A percentile compares a stretch with the other conserved stretches of the same genome.
phyloP scores from a whole-genome alignment of 1,140 invertebrate genomes.

The Dolichoris vasculosae region DNA sequence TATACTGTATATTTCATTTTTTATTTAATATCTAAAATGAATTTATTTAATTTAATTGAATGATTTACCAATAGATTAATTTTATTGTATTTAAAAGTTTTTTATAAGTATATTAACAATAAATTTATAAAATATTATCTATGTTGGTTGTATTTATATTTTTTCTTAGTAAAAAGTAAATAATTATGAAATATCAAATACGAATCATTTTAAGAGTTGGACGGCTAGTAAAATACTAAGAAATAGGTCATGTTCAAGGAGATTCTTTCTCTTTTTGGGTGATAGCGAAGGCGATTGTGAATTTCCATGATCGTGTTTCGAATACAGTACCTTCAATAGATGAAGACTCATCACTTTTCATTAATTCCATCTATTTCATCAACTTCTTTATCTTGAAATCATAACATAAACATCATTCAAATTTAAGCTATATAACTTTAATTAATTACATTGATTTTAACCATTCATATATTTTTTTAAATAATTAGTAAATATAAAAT shows the following conservation, averaged over 20 bases:
- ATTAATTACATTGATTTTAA: not conserved
- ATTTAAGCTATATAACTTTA: not conserved
- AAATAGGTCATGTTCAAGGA: constrained; percentile 32
- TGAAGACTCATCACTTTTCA: not conserved
- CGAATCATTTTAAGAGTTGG: not conserved
- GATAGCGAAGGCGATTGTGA: constrained; percentile 10
- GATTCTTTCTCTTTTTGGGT: constrained; percentile 24
- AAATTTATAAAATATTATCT: too few relatives aligned
- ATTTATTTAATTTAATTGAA: too few relatives aligned
- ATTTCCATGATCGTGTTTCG: constrained; percentile 10
- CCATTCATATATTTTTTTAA: not conserved
- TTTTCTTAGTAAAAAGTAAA: not conserved
- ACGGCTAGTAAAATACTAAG: not conserved
- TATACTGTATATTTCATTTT: too few relatives aligned
- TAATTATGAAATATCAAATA: not conserved
- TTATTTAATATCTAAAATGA: too few relatives aligned
- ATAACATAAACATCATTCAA: not conserved
- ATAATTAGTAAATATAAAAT: too few relatives aligned
- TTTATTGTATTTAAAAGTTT: too few relatives aligned
- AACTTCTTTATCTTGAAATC: constrained; percentile 2
- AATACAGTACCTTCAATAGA: constrained; percentile 1
- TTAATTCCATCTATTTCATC: too few relatives aligned
- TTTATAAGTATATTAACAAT: too few relatives aligned
- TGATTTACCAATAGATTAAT: too few relatives aligned
- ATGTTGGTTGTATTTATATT: too few relatives aligned